A percentile compares a stretch with the other conserved stretches of the same genome.
Evolutionary conservation across 2,888 invertebrate species (phyloP).

Genomic region (Pomacea canaliculata): DNA sequence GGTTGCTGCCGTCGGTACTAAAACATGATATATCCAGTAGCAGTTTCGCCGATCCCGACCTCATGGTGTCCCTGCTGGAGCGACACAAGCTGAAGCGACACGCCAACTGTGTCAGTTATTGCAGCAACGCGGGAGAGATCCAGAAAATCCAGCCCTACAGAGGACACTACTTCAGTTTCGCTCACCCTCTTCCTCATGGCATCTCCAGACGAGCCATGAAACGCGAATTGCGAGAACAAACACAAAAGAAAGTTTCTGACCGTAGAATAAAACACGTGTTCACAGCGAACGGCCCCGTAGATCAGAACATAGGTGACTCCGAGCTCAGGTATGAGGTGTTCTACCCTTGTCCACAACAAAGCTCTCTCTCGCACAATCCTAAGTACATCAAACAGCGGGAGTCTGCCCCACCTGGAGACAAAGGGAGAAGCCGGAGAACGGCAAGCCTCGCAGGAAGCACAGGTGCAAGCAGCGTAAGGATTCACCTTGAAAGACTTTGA

Average conservation of each 20-base stretch:
- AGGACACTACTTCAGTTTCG: slow-evolving; percentile 15
- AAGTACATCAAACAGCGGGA: slow-evolving; percentile 33
- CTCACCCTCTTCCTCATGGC: slow-evolving; percentile 5
- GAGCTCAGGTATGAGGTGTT: slow-evolving; percentile 33
- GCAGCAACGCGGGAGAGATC: slow-evolving; percentile 27
- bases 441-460: slow-evolving; percentile 14
- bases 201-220: neutral
- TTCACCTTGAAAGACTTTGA: slow-evolving; percentile 22
- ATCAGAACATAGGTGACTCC: no score
- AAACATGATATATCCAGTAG: slow-evolving; percentile 34
- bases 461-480: slow-evolving; percentile 21
- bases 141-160: slow-evolving; percentile 8
- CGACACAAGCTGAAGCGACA: slow-evolving; percentile 35
- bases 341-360: slow-evolving; percentile 31
- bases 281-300: no score
- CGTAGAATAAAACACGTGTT: neutral
- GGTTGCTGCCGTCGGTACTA: slow-evolving; percentile 46
- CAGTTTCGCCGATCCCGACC: neutral
- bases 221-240: neutral
- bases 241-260: neutral
- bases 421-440: slow-evolving; percentile 8
- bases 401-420: neutral
- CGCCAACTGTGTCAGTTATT: slow-evolving; percentile 35
- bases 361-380: slow-evolving; percentile 38
- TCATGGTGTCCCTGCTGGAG: slow-evolving; percentile 30